These are phyloP conservation scores for Scalopus aquaticus DNA, from an alignment of 2,113 vertebrate species.

Conservation along the genomic window DNA sequence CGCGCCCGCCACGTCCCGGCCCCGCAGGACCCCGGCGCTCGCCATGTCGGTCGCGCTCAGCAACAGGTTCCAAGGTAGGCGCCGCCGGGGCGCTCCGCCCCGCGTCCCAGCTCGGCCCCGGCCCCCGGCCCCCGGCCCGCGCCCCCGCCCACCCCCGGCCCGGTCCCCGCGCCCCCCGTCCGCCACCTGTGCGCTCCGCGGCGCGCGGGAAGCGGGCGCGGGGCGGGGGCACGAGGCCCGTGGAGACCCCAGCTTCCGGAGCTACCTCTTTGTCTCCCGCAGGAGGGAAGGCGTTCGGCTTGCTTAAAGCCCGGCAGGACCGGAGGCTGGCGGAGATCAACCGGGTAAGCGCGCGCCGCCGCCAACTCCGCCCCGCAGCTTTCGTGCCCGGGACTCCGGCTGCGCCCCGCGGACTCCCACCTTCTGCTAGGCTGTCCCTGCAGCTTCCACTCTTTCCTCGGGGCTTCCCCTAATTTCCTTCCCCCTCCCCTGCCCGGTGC, in stretches of 20 bases:
- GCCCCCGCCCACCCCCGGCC: not conserved
- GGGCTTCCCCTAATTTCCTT: not conserved
- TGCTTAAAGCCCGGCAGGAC: constrained; percentile 91
- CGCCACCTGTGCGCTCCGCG: constrained; percentile 46
- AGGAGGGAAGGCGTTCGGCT: constrained; percentile 93
- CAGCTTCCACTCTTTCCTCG: too few species aligned
- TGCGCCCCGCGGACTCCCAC: not conserved
- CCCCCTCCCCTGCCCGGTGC: not conserved
- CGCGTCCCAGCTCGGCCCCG: too few species aligned
- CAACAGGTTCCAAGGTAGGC: constrained; percentile 78
- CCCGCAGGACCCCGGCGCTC: not conserved
- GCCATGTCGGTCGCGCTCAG: constrained; percentile 74
- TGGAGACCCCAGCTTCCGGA: constrained; percentile 9
- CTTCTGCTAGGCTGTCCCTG: not conserved
- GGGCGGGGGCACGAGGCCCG: not conserved
- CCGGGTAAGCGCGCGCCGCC: constrained; percentile 86
- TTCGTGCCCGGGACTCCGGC: too few species aligned
- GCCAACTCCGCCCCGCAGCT: not conserved
- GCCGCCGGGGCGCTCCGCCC: not conserved
- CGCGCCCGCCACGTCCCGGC: not conserved
- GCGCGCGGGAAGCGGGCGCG: not conserved
- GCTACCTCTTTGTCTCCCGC: constrained; percentile 62
- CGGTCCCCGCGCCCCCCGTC: not conserved
- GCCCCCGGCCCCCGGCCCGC: not conserved
- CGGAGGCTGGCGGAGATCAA: constrained; percentile 92